Base-by-base conservation (phyloP, 2,113 vertebrate genomes). In the Mobula hypostoma region DNA sequence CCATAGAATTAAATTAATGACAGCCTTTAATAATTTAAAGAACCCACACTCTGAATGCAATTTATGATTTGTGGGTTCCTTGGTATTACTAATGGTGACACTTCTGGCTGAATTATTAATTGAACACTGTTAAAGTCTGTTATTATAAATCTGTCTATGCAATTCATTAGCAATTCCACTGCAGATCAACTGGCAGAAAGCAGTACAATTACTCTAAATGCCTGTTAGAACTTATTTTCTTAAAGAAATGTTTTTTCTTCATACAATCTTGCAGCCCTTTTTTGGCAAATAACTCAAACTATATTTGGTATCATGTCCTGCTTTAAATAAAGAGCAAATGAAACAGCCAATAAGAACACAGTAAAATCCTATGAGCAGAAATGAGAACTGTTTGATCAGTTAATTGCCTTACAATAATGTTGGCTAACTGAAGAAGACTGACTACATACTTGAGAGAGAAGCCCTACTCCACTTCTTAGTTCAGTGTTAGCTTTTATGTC, bases 121-220 rank as follows among this genome's bases (percentile, higher is more conserved):
- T 90, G 29, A 32, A 68, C 61, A 90, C 61, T 68, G 32, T 63
- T 88, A 66, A 90, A 90, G 5, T 85, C 58, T 90, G 61, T 90
- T 90, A 90, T 32, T 90, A 32, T 90, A 90, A 90, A 90, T 90
- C 29, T 68, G 61, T 68, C 85, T 21, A n/a, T 66, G 63, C 29
- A 48, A 48, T 83, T 83, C 40, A 83, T 58, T 90, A 66, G 29
- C 27, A 66, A 90, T 4, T 17, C 7, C n/a, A 66, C 27, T 90
- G 61, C 63, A 63, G 29, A 90, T 36, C 5, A 66, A 32, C n/a
- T 66, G 85, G 66, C n/a, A 29, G 5, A 66, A 79, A 32, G 27
- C 61, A 36, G 66, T 32, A 29, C 85, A 90, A 68, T 66, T 36
- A 90, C 61, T 61, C 29, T 32, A 90, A n/a, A n/a, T 66, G 29